Evolutionary conservation across 2,888 invertebrate species (phyloP).

Genomic region (Spodoptera picta): DNA sequence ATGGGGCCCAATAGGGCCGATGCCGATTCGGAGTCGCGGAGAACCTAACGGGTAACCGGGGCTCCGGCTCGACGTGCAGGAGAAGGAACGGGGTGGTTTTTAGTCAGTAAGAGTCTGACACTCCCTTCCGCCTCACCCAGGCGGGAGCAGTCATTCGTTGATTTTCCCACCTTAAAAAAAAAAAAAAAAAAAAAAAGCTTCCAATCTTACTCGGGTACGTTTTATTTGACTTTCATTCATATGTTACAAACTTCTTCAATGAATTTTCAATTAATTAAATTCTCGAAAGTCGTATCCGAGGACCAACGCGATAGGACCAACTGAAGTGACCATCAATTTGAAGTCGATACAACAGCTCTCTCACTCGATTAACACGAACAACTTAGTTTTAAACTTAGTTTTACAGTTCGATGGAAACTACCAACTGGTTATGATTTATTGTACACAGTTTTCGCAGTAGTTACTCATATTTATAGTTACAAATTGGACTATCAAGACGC

Average conservation of each 20-base stretch:
- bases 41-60: too few species aligned
- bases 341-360: conserved; percentile 39
- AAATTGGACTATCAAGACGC: conserved; percentile 59
- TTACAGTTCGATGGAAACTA: conserved; percentile 37
- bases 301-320: conserved; percentile 10
- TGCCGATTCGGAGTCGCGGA: too few species aligned
- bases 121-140: too few species aligned
- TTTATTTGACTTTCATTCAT: too few species aligned
- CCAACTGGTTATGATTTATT: conserved; percentile 50
- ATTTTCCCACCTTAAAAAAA: too few species aligned
- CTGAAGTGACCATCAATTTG: conserved; percentile 24
- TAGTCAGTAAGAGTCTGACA: too few species aligned
- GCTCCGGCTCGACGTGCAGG: too few species aligned
- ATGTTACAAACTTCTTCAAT: background rate
- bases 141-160: too few species aligned
- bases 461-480: conserved; percentile 56
- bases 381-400: conserved; percentile 49
- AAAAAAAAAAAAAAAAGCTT: too few species aligned
- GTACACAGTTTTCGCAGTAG: conserved; percentile 45
- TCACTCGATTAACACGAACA: conserved; percentile 40
- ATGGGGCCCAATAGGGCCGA: too few species aligned
- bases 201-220: too few species aligned
- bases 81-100: too few species aligned
- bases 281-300: conserved; percentile 2
- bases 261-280: conserved; percentile 16